A percentile compares a stretch with the other conserved stretches of the same genome.
phyloP scores from a whole-genome alignment of 1,140 invertebrate genomes.

The Aphis craccivora region DNA sequence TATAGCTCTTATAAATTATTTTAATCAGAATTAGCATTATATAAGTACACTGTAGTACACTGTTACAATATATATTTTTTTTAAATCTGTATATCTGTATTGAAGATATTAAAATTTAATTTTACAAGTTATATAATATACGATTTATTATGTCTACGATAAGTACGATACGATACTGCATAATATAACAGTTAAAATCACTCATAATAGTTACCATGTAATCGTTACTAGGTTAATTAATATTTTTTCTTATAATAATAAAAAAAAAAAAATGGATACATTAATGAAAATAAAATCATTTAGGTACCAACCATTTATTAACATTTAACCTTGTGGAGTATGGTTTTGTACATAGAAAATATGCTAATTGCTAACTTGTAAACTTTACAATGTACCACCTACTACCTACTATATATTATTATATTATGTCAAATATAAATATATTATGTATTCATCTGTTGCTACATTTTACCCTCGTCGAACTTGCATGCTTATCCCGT shows the following conservation, averaged over 20 bases:
- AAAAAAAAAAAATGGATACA: not conserved
- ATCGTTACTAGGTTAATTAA: not conserved
- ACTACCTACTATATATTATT: not conserved
- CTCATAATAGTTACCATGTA: not conserved
- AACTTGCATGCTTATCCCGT: not conserved
- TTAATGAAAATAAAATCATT: not conserved
- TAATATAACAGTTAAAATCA: not conserved
- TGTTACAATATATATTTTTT: not conserved
- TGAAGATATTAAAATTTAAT: not conserved
- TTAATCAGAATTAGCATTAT: too few relatives aligned
- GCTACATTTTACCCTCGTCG: not conserved
- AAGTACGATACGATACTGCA: too few relatives aligned
- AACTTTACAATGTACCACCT: not conserved
- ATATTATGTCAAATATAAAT: not conserved
- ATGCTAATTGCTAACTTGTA: not conserved
- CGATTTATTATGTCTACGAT: not conserved
- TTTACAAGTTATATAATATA: not conserved
- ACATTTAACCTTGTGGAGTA: not conserved
- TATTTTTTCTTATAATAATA: not conserved
- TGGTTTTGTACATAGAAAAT: not conserved
- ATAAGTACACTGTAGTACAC: too few relatives aligned
- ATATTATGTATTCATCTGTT: slow-evolving; percentile 10
- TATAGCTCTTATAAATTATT: not conserved
- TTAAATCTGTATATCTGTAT: not conserved
- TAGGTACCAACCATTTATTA: not conserved